phyloP scores from a whole-genome alignment of 2,888 invertebrate species.

The Microchrysa polita region DNA sequence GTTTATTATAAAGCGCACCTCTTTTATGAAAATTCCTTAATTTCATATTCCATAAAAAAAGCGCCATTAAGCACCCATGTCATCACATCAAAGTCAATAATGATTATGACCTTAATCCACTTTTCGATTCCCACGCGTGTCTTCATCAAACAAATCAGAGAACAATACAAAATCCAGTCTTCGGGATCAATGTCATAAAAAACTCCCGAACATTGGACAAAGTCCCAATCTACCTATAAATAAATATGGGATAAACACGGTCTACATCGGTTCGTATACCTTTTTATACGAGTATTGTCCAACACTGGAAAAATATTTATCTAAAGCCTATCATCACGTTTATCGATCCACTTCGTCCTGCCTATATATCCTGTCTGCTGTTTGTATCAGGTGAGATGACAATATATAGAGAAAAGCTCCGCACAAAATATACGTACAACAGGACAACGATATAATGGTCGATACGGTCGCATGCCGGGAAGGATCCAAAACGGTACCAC shows the following conservation, averaged over 20 bases:
- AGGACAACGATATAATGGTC: not conserved
- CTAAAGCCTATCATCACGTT: constrained; percentile 16
- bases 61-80: too few species aligned
- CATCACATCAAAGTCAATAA: constrained; percentile 14
- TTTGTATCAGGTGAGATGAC: not conserved
- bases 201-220: not conserved
- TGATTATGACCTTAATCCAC: not conserved
- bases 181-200: too few species aligned
- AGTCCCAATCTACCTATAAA: not conserved
- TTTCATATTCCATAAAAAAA: too few species aligned
- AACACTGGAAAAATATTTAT: constrained; percentile 29
- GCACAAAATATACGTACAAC: not conserved
- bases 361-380: too few species aligned
- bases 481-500: constrained; percentile 19
- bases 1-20: too few species aligned
- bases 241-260: constrained; percentile 19
- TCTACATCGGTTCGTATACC: too few species aligned
- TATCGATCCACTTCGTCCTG: constrained; percentile 26
- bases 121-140: not conserved
- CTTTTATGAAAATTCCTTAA: too few species aligned
- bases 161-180: constrained; percentile 13
- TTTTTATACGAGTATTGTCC: constrained; percentile 10
- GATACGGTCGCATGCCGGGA: not conserved
- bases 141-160: constrained; percentile 6
- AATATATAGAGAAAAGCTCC: not conserved